Evolutionary conservation across 2,888 invertebrate genomes (phyloP), one percentile per base, ranked within the genome.

Genomic region (Pemphredon lugubris): DNA sequence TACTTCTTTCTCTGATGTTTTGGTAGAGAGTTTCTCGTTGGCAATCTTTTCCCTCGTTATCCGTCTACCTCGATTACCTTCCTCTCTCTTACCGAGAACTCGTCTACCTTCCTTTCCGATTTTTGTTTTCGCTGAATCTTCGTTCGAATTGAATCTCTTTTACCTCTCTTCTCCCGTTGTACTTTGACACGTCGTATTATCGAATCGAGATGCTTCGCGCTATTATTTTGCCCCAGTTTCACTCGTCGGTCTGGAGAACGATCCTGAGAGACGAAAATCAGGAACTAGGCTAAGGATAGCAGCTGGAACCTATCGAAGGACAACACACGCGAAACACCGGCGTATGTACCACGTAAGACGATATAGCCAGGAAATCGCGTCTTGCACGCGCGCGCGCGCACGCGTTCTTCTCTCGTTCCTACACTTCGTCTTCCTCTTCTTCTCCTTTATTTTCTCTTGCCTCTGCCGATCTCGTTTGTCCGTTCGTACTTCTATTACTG

Each of bases 261-360:
- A 47, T 7, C 23, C 11, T 9, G 48, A 7, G 11, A 5, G 9
- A 9, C 14, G 40, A 7, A 40, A 5, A 16, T 2, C 14, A 40
- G 11, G 14, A 2, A 23, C 2, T 23, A n/a, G n/a, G n/a, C n/a
- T n/a, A n/a, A n/a, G n/a, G 45, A 2, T 11, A n/a, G 11, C 5
- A 20, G 23, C 53, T 21, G 45, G 55, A 47, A n/a, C n/a, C n/a
- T n/a, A n/a, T n/a, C 60, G 77, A 71, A 70, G 74, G 63, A 74
- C n/a, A n/a, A n/a, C 63, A 70, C 47, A 54, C 66, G 71, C 68
- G 69, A 68, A n/a, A 60, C 74, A 77, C 74, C 77, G 80, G 80
- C 60, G 39, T n/a, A n/a, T n/a, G n/a, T 71, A 81, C 60, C 45
- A 9, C 55, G 16, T 26, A 61, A 73, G 73, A 74, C 69, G 45